phyloP scores from a whole-genome alignment of 2,113 vertebrate genomes.

The Mesembrinibis cayennensis region DNA sequence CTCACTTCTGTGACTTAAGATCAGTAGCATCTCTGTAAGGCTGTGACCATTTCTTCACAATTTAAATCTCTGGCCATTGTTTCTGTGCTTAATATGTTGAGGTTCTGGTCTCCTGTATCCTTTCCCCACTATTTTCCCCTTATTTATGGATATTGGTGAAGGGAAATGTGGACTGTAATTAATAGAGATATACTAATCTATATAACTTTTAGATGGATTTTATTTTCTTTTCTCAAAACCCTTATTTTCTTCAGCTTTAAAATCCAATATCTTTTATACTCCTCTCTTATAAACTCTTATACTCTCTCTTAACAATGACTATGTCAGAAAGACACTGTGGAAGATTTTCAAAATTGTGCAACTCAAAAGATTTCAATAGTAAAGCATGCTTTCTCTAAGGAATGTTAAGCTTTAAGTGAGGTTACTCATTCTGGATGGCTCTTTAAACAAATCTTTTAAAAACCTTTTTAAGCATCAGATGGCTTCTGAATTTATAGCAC shows the following conservation, averaged over 20 bases:
- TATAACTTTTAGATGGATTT: not conserved
- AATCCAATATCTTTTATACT: not conserved
- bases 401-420: not conserved
- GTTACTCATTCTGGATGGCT: not conserved
- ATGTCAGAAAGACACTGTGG: not conserved
- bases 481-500: not conserved
- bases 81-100: not conserved
- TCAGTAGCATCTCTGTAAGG: not conserved
- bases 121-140: not conserved
- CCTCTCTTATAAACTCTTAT: not conserved
- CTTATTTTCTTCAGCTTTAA: not conserved
- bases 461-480: not conserved
- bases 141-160: not conserved
- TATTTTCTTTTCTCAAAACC: not conserved
- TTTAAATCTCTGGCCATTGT: not conserved
- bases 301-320: not conserved
- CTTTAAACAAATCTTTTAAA: not conserved
- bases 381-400: not conserved
- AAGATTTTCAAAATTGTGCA: not conserved
- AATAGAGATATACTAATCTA: not conserved
- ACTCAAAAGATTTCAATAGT: not conserved
- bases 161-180: not conserved
- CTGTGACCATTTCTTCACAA: not conserved
- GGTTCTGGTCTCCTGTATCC: not conserved
- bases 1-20: not conserved